Conservation (phyloP, 2,888 invertebrate species). For the Pseudococcus longispinus region DNA sequence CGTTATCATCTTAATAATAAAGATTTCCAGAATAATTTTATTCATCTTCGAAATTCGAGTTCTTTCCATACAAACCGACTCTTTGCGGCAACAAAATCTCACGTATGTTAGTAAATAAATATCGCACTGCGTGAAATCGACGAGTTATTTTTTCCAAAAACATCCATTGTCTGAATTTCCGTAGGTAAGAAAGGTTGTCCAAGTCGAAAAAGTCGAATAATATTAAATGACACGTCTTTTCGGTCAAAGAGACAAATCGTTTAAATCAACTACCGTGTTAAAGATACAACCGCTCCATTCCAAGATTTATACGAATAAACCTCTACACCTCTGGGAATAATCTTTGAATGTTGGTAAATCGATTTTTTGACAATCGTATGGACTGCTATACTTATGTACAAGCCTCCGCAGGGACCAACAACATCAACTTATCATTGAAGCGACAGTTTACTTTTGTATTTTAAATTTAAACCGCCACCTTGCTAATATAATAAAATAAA, state of each 20-base stretch:
- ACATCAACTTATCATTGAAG: conserved; percentile 46
- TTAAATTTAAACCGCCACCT: conserved; percentile 48
- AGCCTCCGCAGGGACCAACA: conserved; percentile 39
- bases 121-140: neutral
- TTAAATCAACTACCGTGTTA: conserved; percentile 54
- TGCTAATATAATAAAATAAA: conserved; percentile 50
- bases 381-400: neutral
- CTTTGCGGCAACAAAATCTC: neutral
- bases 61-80: neutral
- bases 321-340: conserved; percentile 47
- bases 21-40: neutral
- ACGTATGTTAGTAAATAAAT: neutral
- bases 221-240: conserved; percentile 36
- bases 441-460: conserved; percentile 51
- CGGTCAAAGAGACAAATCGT: conserved; percentile 52
- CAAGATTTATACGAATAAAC: neutral
- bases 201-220: neutral
- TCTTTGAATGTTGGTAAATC: conserved; percentile 48
- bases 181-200: neutral
- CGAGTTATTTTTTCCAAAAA: neutral
- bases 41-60: neutral
- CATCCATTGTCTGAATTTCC: neutral
- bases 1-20: neutral
- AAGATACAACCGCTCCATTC: conserved; percentile 36
- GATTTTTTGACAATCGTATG: conserved; percentile 50